Evolutionary conservation across 2,797 vertebrate species (phyloP).

Genomic region (Sebastes variabilis): DNA sequence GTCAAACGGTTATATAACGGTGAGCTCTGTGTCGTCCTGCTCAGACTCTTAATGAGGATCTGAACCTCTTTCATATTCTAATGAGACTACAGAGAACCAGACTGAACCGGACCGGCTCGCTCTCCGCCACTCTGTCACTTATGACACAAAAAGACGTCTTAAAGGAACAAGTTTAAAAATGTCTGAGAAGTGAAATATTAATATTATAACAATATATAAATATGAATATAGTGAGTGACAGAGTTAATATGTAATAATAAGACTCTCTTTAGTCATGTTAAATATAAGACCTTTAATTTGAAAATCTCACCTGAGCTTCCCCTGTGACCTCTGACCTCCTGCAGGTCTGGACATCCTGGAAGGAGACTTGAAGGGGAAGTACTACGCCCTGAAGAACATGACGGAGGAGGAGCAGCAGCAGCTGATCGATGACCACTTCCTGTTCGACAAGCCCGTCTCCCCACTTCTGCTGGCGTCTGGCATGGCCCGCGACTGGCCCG

Average conservation of each 20-base stretch:
- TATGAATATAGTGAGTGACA: too few species aligned
- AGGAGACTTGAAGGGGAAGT: slow-evolving; percentile 92
- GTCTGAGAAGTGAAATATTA: too few species aligned
- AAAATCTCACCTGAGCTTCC: not conserved
- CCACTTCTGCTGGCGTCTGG: slow-evolving; percentile 91
- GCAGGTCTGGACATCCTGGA: slow-evolving; percentile 78
- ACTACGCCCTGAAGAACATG: slow-evolving; percentile 94
- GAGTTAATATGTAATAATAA: too few species aligned
- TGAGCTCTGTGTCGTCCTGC: slow-evolving; percentile 15
- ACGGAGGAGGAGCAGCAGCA: slow-evolving; percentile 93
- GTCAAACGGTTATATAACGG: slow-evolving; percentile 32
- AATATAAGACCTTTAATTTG: not conserved
- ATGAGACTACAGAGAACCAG: not conserved
- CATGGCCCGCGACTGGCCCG: slow-evolving; percentile 96
- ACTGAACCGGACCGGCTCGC: not conserved
- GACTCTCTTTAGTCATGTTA: too few species aligned
- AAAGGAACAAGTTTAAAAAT: too few species aligned
- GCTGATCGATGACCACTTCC: slow-evolving; percentile 96
- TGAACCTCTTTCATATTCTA: slow-evolving; percentile 25
- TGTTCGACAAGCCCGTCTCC: slow-evolving; percentile 96
- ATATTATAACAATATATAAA: too few species aligned
- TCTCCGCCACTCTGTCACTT: not conserved
- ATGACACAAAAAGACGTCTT: too few species aligned
- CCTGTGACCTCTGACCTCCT: not conserved
- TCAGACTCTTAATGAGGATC: slow-evolving; percentile 38